Evolutionary conservation across 2,113 vertebrate species (phyloP).

Genomic region (Cacatua alba): DNA sequence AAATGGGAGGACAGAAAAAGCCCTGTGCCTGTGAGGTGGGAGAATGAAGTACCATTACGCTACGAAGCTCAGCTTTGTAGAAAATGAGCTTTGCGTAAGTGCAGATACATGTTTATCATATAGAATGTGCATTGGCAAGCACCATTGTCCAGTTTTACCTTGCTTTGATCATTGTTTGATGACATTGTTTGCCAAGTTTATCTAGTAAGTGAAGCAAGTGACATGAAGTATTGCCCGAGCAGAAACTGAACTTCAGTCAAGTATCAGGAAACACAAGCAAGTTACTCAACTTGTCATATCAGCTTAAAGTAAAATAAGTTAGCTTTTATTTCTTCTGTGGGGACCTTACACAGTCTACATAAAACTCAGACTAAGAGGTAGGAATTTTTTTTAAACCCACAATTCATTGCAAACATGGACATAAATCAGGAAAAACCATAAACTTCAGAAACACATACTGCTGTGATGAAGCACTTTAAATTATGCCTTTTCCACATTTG

Average conservation of each 20-base stretch:
- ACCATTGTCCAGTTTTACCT: neutral
- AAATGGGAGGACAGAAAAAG: neutral
- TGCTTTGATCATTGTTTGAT: neutral
- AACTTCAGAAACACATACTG: neutral
- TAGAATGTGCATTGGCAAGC: neutral
- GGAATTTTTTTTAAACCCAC: neutral
- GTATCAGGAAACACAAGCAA: neutral
- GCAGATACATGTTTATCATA: neutral
- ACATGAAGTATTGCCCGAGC: neutral
- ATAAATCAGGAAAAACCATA: neutral
- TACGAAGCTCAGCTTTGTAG: neutral
- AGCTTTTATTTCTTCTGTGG: neutral
- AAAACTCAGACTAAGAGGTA: neutral
- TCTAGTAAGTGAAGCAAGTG: neutral
- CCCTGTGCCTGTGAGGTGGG: neutral
- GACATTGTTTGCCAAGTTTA: neutral
- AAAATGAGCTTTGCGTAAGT: neutral
- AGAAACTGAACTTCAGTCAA: neutral
- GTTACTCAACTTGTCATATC: neutral
- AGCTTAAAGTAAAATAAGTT: neutral
- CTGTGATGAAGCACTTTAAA: neutral
- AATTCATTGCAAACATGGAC: neutral
- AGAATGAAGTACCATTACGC: neutral
- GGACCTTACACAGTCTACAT: neutral
- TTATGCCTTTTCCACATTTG: neutral